Conservation (phyloP, 2,797 vertebrate species). For the Adelosebastes latens region DNA sequence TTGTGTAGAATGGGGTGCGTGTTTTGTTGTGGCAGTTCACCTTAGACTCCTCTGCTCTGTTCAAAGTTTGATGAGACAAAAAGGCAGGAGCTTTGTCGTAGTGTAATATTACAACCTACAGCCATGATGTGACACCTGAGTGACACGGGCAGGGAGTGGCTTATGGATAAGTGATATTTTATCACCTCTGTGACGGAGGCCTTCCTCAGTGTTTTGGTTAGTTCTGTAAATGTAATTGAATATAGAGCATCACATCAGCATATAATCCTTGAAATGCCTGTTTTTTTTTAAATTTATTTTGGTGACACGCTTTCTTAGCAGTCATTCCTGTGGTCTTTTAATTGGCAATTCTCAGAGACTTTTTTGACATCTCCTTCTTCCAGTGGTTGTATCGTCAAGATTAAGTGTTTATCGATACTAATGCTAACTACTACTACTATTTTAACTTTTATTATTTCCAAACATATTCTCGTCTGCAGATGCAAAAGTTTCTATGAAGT, state of each 20-base stretch:
- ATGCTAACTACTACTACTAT: background rate
- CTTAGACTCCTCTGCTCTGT: background rate
- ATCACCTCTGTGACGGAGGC: background rate
- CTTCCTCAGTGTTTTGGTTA: background rate
- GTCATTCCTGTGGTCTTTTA: background rate
- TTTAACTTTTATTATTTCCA: background rate
- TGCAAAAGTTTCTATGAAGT: background rate
- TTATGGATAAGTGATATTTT: background rate
- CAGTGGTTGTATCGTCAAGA: background rate
- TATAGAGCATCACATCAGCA: background rate
- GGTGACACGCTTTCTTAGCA: background rate
- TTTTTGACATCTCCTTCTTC: background rate
- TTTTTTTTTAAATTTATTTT: background rate
- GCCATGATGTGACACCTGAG: constrained; percentile 14
- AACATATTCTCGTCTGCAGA: background rate
- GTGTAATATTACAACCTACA: background rate
- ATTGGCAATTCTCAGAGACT: background rate
- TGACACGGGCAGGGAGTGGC: background rate
- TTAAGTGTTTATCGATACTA: background rate
- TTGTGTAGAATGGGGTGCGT: background rate
- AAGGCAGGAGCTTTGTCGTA: background rate
- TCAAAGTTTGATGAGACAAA: constrained; percentile 13
- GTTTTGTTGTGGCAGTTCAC: background rate
- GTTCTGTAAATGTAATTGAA: background rate
- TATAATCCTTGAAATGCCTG: background rate